phyloP scores from a whole-genome alignment of 2,888 invertebrate species.

The Graphium colonna region DNA sequence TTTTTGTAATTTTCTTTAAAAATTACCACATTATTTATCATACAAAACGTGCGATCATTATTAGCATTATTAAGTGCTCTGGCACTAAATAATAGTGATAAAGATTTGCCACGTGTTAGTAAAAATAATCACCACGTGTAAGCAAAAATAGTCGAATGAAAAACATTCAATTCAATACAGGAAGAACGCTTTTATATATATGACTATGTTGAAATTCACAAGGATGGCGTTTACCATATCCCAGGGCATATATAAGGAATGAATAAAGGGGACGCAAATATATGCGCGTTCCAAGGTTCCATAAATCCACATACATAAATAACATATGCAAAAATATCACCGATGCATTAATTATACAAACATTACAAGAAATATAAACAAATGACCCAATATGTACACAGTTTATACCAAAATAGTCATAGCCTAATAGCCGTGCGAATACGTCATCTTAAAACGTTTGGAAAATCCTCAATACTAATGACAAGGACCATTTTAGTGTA shows the following conservation, averaged over 20 bases:
- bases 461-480: neutral
- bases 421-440: neutral
- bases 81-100: too few species aligned
- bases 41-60: too few species aligned
- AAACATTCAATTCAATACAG: neutral
- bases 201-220: neutral
- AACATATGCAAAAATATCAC: neutral
- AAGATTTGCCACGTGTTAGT: too few species aligned
- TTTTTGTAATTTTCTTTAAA: too few species aligned
- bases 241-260: neutral
- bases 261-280: slow-evolving; percentile 2
- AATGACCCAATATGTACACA: neutral
- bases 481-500: neutral
- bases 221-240: neutral
- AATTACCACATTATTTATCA: too few species aligned
- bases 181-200: neutral
- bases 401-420: neutral
- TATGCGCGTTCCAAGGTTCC: slow-evolving; percentile 1
- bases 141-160: too few species aligned
- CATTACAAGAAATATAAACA: neutral
- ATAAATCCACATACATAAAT: neutral
- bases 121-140: too few species aligned
- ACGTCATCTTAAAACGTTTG: neutral
- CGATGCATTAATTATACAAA: neutral
- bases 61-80: too few species aligned